Evolutionary conservation across 2,888 invertebrate species (phyloP).

Genomic region (Nephrotoma flavescens): DNA sequence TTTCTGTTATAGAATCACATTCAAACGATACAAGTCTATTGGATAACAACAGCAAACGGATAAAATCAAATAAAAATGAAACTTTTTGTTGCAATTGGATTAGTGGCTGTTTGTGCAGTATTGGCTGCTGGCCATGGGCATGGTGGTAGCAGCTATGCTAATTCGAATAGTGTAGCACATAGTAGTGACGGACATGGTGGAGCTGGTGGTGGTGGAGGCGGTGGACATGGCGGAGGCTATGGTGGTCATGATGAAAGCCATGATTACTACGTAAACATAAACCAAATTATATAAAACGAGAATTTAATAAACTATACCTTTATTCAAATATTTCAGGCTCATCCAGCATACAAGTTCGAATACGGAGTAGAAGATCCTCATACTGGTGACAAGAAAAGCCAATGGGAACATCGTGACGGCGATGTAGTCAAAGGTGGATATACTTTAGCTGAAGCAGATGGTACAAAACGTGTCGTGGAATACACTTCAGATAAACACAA

Average conservation of each 20-base stretch:
- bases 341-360: slow-evolving; percentile 23
- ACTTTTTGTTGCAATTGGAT: neutral
- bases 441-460: slow-evolving; percentile 26
- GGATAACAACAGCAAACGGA: neutral
- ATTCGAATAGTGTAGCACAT: neutral
- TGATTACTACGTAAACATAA: neutral
- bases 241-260: slow-evolving; percentile 13
- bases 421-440: slow-evolving; percentile 27
- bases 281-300: neutral
- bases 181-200: slow-evolving; percentile 8
- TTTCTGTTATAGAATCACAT: neutral
- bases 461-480: slow-evolving; percentile 25
- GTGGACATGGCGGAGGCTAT: slow-evolving; percentile 6
- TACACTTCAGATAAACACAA: slow-evolving; percentile 24
- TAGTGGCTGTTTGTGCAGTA: neutral
- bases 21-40: neutral
- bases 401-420: slow-evolving; percentile 29
- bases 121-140: neutral
- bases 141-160: neutral
- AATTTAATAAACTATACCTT: neutral
- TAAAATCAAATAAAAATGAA: neutral
- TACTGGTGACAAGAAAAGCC: slow-evolving; percentile 24
- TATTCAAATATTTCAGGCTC: slow-evolving; percentile 14
- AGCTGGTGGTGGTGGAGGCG: neutral
- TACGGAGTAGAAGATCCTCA: slow-evolving; percentile 25